A percentile compares a stretch with the other conserved stretches of the same genome.
phyloP scores from a whole-genome alignment of 2,888 invertebrate species.

The Campoplex capitator region DNA sequence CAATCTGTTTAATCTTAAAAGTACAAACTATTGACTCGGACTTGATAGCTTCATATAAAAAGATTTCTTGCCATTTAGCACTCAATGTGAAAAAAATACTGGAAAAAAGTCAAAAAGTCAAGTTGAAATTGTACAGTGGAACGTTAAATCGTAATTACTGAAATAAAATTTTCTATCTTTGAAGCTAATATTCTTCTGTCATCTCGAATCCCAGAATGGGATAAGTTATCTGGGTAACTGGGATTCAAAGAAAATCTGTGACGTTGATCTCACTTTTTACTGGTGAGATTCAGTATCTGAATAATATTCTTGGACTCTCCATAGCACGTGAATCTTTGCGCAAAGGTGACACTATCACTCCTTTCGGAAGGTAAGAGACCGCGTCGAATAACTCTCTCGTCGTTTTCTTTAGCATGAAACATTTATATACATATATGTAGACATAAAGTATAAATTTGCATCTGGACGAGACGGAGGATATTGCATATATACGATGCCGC shows the following conservation, averaged over 20 bases:
- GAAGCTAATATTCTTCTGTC: not conserved
- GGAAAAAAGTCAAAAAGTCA: no score
- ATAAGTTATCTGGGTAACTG: no score
- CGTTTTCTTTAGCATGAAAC: not conserved
- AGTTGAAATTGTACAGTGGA: no score
- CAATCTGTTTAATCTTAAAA: no score
- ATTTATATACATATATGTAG: not conserved
- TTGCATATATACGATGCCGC: not conserved
- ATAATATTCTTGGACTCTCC: not conserved
- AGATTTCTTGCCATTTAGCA: no score
- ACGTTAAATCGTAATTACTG: no score
- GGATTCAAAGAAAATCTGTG: not conserved
- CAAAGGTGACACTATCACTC: not conserved
- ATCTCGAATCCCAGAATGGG: not conserved
- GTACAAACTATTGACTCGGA: no score
- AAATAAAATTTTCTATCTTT: no score
- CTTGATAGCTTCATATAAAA: no score
- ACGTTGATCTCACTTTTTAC: not conserved
- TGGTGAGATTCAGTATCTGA: not conserved
- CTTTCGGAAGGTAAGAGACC: slow-evolving; percentile 21
- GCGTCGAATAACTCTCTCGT: slow-evolving; percentile 22
- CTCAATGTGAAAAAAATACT: no score
- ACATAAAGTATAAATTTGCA: slow-evolving; percentile 33
- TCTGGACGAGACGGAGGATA: slow-evolving; percentile 23
- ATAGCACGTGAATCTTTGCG: not conserved